These are phyloP conservation scores for Glyptemys insculpta DNA, from an alignment of 2,797 vertebrate species.

Conservation along the genomic window DNA sequence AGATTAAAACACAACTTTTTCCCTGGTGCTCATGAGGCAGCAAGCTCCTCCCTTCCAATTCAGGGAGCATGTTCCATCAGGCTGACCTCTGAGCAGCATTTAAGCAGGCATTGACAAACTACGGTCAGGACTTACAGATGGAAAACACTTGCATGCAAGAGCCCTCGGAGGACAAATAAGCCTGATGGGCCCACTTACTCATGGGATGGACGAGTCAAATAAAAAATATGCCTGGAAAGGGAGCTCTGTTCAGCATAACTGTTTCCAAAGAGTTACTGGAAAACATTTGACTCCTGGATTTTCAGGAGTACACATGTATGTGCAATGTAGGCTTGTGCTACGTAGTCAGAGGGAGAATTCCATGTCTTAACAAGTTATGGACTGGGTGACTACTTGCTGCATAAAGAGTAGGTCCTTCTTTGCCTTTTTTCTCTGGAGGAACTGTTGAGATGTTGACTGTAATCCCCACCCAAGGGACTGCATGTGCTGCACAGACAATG, in stretches of 20 bases:
- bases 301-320: background rate
- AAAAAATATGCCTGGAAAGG: background rate
- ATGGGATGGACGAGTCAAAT: background rate
- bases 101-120: background rate
- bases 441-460: background rate
- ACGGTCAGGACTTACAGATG: background rate
- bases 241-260: background rate
- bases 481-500: background rate
- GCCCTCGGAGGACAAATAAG: background rate
- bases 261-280: background rate
- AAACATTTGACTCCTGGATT: background rate
- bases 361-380: background rate
- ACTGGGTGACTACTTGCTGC: background rate
- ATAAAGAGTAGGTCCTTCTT: background rate
- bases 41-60: constrained; percentile 32
- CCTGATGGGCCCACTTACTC: background rate
- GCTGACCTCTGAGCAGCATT: background rate
- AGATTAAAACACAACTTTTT: background rate
- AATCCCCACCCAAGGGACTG: background rate
- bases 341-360: background rate
- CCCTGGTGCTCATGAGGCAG: background rate
- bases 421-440: background rate
- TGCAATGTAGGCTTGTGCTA: background rate
- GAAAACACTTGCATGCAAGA: background rate
- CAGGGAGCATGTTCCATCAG: constrained; percentile 7